A percentile compares a stretch with the other conserved stretches of the same genome.
Evolutionary conservation across 2,113 vertebrate genomes (phyloP).

Genomic region (Fulmarus glacialis): DNA sequence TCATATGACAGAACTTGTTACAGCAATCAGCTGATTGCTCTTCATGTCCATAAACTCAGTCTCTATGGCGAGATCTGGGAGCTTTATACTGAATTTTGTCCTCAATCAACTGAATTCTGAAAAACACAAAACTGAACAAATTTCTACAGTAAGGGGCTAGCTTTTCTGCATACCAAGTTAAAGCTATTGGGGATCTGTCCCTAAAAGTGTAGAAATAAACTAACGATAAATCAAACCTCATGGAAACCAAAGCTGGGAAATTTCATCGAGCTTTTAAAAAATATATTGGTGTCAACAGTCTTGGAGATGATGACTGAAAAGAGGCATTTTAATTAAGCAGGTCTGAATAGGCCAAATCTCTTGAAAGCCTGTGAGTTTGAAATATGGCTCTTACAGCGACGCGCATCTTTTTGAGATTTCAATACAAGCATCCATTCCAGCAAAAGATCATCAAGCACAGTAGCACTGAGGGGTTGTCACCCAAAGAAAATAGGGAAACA

Average conservation of each 20-base stretch:
- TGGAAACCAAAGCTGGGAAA: not conserved
- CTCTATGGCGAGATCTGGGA: not conserved
- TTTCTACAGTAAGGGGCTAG: not conserved
- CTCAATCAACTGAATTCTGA: not conserved
- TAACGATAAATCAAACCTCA: not conserved
- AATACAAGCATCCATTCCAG: not conserved
- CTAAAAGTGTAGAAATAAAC: not conserved
- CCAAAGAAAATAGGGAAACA: not conserved
- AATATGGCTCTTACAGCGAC: not conserved
- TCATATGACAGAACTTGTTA: not conserved
- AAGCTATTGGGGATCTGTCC: not conserved
- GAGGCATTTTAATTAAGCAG: not conserved
- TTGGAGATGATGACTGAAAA: not conserved
- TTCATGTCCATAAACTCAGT: not conserved
- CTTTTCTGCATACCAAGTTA: not conserved
- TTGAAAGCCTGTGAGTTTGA: not conserved
- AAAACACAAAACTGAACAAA: not conserved
- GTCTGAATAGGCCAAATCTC: not conserved
- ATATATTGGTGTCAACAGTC: not conserved
- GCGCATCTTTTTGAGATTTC: not conserved
- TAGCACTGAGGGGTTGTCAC: not conserved
- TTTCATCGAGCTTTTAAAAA: not conserved
- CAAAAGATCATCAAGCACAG: not conserved
- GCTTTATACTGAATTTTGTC: not conserved
- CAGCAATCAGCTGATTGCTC: not conserved